Conservation (phyloP, 2,797 vertebrate genomes). For the Neosilurus hyrtlii region DNA sequence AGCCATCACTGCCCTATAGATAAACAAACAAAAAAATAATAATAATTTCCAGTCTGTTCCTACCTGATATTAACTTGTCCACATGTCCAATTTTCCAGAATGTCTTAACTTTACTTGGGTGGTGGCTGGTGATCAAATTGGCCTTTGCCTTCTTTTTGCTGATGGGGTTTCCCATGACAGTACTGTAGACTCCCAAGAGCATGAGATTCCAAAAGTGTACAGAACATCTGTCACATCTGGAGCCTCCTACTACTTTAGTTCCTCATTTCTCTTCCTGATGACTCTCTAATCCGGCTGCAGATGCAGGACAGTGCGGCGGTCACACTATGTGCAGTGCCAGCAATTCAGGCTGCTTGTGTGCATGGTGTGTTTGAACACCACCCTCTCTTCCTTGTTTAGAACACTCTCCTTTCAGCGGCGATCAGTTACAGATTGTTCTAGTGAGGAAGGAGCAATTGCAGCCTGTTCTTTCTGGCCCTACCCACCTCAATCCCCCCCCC, state of each 20-base stretch:
- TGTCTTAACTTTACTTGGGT: slow-evolving; percentile 54
- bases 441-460: slow-evolving; percentile 50
- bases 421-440: slow-evolving; percentile 54
- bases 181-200: slow-evolving; percentile 52
- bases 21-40: neutral
- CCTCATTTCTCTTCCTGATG: slow-evolving; percentile 20
- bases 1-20: too few species aligned
- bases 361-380: slow-evolving; percentile 35
- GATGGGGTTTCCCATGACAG: slow-evolving; percentile 74
- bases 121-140: slow-evolving; percentile 31
- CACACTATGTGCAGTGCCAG: slow-evolving; percentile 30
- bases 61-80: slow-evolving; percentile 71
- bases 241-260: slow-evolving; percentile 32
- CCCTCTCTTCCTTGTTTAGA: slow-evolving; percentile 44
- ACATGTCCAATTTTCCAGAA: slow-evolving; percentile 65
- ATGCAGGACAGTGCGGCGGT: slow-evolving; percentile 36
- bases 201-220: slow-evolving; percentile 21
- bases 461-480: slow-evolving; percentile 34
- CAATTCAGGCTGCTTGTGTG: slow-evolving; percentile 39
- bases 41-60: slow-evolving; percentile 29
- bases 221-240: slow-evolving; percentile 53
- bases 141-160: slow-evolving; percentile 69
- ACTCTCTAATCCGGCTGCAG: slow-evolving; percentile 32
- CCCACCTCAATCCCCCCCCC: too few species aligned
- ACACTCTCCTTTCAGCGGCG: slow-evolving; percentile 52